phyloP scores from a whole-genome alignment of 1,140 invertebrate genomes.

The Gonatopus flavifemur region DNA sequence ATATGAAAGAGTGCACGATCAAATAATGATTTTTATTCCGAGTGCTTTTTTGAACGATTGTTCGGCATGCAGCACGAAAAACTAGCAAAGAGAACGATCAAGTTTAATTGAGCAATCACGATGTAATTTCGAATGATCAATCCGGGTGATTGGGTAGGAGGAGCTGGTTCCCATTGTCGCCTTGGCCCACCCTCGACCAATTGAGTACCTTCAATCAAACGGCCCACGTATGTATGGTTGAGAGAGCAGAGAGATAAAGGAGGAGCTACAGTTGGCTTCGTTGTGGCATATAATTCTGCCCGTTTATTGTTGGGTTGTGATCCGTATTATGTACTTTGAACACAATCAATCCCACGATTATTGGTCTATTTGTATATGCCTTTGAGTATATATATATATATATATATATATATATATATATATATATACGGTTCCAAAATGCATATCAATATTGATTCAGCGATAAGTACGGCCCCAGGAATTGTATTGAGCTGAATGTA shows the following conservation, averaged over 20 bases:
- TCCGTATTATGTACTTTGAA: slow-evolving; percentile 20
- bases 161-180: background rate
- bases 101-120: slow-evolving; percentile 29
- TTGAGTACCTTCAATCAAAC: slow-evolving; percentile 28
- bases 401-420: too few species aligned
- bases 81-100: slow-evolving; percentile 13
- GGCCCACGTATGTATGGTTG: too few species aligned
- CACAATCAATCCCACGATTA: slow-evolving; percentile 8
- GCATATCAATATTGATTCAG: too few species aligned
- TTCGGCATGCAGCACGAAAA: slow-evolving; percentile 4
- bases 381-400: too few species aligned
- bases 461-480: too few species aligned
- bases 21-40: slow-evolving; percentile 1
- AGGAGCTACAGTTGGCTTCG: slow-evolving; percentile 1
- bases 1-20: background rate
- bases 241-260: background rate
- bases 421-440: too few species aligned
- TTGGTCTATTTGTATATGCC: too few species aligned
- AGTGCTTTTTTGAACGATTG: background rate
- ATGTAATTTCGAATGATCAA: slow-evolving; percentile 27
- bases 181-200: slow-evolving; percentile 13
- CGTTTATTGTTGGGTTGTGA: slow-evolving; percentile 29
- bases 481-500: too few species aligned
- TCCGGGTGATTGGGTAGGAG: slow-evolving; percentile 5
- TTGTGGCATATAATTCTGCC: slow-evolving; percentile 12